Percentiles rank a stretch among this genome's conserved stretches.
phyloP scores from a whole-genome alignment of 2,797 vertebrate genomes.

The Dendrocincla fuliginosa region DNA sequence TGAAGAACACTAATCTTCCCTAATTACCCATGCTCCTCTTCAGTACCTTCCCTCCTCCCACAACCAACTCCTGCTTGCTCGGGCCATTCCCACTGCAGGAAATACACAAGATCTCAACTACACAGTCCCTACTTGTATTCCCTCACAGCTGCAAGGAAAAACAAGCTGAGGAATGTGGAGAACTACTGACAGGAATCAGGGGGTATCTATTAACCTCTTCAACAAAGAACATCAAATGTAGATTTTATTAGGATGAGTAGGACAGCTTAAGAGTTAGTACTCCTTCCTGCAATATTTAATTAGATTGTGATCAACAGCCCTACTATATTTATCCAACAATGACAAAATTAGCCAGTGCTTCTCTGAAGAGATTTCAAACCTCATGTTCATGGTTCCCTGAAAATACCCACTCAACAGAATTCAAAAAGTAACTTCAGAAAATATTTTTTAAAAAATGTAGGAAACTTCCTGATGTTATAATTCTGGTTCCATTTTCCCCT shows the following conservation, averaged over 20 bases:
- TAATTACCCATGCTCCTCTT: constrained; percentile 5
- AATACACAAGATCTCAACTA: constrained; percentile 14
- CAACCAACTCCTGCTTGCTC: neutral
- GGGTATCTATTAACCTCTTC: neutral
- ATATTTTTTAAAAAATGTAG: neutral
- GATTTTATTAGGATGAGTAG: neutral
- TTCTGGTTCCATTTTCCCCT: neutral
- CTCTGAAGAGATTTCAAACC: neutral
- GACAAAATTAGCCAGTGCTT: neutral
- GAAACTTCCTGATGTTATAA: neutral
- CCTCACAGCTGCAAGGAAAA: neutral
- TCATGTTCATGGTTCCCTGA: neutral
- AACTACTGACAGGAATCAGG: neutral
- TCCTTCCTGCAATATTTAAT: neutral
- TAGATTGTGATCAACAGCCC: neutral
- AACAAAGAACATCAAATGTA: neutral
- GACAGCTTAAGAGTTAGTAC: neutral
- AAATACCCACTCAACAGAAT: neutral
- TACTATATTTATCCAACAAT: neutral
- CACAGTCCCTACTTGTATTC: neutral
- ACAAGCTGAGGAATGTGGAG: neutral
- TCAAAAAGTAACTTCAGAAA: neutral
- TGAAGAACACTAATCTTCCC: neutral
- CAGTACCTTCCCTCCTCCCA: neutral
- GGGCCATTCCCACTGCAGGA: neutral